Base-by-base conservation (phyloP, 2,113 vertebrate genomes). In the Brachyhypopomus occidentalis region DNA sequence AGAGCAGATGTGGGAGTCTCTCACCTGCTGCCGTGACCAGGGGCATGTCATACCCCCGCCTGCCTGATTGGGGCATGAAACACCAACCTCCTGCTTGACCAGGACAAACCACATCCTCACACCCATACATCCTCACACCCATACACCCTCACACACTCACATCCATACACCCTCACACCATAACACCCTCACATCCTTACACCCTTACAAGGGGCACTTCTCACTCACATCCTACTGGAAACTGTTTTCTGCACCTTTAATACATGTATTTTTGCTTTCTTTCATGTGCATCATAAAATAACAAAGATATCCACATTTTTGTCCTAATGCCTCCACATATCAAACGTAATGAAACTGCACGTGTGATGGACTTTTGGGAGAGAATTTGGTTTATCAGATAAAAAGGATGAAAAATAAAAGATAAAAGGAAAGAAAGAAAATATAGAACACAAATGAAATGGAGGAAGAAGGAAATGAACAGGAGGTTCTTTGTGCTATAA, bases 121-220 rank as follows among this genome's bases (percentile, higher is more conserved):
- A 30, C 62, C n/a, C n/a, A n/a, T n/a, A n/a, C n/a, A n/a, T n/a
- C n/a, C n/a, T n/a, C n/a, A n/a, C n/a, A n/a, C n/a, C n/a, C n/a
- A n/a, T n/a, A n/a, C n/a, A n/a, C n/a, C n/a, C n/a, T n/a, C n/a
- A n/a, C n/a, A n/a, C n/a, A n/a, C n/a, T n/a, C n/a, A n/a, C n/a
- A n/a, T n/a, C n/a, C n/a, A n/a, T n/a, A n/a, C n/a, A n/a, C n/a
- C n/a, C n/a, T n/a, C n/a, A n/a, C n/a, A n/a, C n/a, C n/a, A n/a
- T n/a, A n/a, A n/a, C n/a, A n/a, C n/a, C n/a, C n/a, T n/a, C n/a
- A n/a, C n/a, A n/a, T n/a, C n/a, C n/a, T n/a, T n/a, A n/a, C n/a
- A n/a, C 38, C 72, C 70, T 23, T 81, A 83, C 86, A 83, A 86
- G 81, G 76, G 85, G 84, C 75, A 85, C 80, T 82, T 84, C 84